Conservation (phyloP, 2,113 vertebrate genomes). For the Anser cygnoides region DNA sequence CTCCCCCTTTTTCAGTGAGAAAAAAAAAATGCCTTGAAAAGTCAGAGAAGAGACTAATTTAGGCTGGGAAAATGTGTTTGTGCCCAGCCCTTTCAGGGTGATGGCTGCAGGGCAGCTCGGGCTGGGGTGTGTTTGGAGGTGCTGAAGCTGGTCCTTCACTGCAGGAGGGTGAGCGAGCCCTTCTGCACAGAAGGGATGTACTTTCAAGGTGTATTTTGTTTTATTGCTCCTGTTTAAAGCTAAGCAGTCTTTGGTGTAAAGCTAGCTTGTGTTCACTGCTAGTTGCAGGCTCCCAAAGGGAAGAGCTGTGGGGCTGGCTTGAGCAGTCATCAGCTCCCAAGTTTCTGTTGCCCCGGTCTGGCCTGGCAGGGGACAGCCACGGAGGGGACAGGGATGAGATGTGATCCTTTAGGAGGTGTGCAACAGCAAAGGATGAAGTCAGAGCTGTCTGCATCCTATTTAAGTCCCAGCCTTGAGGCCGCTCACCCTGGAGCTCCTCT, state of each 20-base stretch:
- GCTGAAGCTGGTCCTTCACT: neutral
- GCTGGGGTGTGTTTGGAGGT: neutral
- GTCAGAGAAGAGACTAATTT: neutral
- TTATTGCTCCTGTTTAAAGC: neutral
- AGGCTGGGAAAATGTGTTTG: neutral
- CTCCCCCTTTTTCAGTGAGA: neutral
- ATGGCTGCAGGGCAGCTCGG: neutral
- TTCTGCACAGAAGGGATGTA: neutral
- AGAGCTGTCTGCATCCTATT: neutral
- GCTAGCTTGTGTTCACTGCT: neutral
- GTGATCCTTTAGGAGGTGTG: neutral
- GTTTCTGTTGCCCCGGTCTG: neutral
- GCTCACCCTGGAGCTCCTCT: neutral
- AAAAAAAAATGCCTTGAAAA: neutral
- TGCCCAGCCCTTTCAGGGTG: neutral
- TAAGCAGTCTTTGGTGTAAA: rapidly evolving
- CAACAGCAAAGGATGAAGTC: neutral
- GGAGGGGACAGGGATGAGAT: neutral
- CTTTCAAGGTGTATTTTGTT: neutral
- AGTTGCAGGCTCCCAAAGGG: neutral
- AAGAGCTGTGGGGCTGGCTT: neutral
- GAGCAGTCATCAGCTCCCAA: neutral
- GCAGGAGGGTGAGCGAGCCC: neutral
- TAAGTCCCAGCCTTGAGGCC: neutral
- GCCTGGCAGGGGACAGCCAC: neutral